Conservation (phyloP, 2,797 vertebrate genomes). For the Silurus aristotelis region DNA sequence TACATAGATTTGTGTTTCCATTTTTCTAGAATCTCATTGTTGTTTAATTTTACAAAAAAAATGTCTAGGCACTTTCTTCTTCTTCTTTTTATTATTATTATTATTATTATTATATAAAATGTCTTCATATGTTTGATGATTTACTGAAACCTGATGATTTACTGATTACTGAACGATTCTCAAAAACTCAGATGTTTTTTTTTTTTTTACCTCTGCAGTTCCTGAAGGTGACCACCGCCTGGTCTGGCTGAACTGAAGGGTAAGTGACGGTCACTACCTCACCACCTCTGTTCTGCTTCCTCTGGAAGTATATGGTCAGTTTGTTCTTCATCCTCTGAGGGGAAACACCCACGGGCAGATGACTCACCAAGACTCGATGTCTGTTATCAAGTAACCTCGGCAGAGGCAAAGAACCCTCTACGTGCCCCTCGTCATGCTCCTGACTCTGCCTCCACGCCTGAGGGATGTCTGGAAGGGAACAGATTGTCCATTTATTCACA, state of each 20-base stretch:
- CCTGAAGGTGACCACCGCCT: slow-evolving; percentile 60
- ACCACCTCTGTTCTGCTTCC: slow-evolving; percentile 58
- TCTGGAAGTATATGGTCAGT: slow-evolving; percentile 65
- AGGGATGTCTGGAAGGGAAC: slow-evolving; percentile 45
- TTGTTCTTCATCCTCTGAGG: slow-evolving; percentile 61
- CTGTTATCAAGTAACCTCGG: slow-evolving; percentile 38
- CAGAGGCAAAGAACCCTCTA: neutral
- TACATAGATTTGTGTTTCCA: neutral
- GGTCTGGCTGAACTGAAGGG: slow-evolving; percentile 52
- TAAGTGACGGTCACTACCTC: slow-evolving; percentile 61
- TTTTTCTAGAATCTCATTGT: neutral
- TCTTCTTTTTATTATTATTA: neutral
- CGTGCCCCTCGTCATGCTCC: neutral
- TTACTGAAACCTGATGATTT: neutral
- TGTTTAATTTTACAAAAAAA: neutral
- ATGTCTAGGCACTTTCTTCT: neutral
- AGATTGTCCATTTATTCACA: no score
- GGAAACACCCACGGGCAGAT: slow-evolving; percentile 54
- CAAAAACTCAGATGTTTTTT: neutral
- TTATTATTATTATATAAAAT: neutral
- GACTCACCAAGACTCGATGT: slow-evolving; percentile 56
- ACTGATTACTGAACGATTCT: neutral
- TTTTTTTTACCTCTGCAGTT: slow-evolving; percentile 53
- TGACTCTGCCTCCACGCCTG: slow-evolving; percentile 32
- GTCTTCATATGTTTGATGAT: neutral